These are phyloP conservation scores for Leptosomus discolor DNA, from an alignment of 2,113 vertebrate species.

Conservation along the genomic window DNA sequence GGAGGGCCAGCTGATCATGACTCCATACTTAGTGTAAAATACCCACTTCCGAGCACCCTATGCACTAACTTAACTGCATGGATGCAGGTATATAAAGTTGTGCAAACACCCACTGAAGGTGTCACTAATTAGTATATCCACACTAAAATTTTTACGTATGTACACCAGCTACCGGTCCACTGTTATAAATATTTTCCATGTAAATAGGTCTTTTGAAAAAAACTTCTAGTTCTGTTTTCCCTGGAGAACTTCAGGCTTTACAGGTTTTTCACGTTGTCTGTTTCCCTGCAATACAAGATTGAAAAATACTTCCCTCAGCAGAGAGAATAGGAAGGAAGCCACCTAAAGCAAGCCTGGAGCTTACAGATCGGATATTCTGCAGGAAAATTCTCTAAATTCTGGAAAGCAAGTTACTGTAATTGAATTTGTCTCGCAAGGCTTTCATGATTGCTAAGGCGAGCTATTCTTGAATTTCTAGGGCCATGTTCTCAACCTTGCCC, in stretches of 20 bases:
- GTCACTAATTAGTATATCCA: not conserved
- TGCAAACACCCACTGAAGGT: not conserved
- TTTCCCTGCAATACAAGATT: not conserved
- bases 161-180: not conserved
- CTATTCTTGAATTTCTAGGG: not conserved
- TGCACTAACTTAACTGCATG: not conserved
- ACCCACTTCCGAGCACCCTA: not conserved
- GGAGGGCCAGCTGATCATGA: not conserved
- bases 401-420: not conserved
- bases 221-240: not conserved
- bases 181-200: not conserved
- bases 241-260: not conserved
- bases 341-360: not conserved
- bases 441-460: not conserved
- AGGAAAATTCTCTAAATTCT: not conserved
- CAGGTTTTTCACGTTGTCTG: not conserved
- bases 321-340: not conserved
- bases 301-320: not conserved
- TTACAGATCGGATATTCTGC: not conserved
- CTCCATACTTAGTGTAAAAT: not conserved
- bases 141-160: not conserved
- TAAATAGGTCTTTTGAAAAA: not conserved
- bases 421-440: not conserved
- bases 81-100: not conserved
- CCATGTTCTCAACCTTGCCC: not conserved